A percentile compares a stretch with the other conserved stretches of the same genome.
phyloP scores from a whole-genome alignment of 2,113 vertebrate genomes.

The Agapornis roseicollis region DNA sequence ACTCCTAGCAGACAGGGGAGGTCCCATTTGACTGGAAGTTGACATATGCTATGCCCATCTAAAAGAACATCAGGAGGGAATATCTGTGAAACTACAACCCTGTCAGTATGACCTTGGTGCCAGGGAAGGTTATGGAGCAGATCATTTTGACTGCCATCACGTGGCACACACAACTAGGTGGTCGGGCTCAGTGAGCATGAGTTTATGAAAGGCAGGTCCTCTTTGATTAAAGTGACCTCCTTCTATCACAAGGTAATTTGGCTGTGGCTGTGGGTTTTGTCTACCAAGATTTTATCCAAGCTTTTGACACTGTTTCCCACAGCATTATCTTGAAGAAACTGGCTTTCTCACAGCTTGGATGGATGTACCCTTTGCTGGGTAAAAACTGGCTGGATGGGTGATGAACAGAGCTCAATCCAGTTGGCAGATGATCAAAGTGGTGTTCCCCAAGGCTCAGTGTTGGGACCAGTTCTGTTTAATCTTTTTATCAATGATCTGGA shows the following conservation, averaged over 20 bases:
- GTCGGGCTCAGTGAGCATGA: background rate
- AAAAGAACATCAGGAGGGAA: rapidly evolving
- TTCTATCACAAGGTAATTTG: rapidly evolving
- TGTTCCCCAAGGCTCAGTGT: background rate
- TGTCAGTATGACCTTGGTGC: background rate
- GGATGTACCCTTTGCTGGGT: background rate
- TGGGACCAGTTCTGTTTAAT: background rate
- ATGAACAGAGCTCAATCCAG: background rate
- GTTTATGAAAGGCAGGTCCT: background rate
- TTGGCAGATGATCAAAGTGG: background rate
- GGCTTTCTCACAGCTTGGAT: background rate
- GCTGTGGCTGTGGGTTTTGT: background rate
- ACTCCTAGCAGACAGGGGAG: rapidly evolving
- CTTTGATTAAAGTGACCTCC: background rate
- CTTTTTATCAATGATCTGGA: background rate
- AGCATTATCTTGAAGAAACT: background rate
- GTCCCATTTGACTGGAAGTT: background rate
- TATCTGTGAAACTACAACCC: background rate
- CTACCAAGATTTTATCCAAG: background rate
- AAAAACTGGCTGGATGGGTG: background rate
- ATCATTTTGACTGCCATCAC: background rate
- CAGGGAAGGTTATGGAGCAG: background rate
- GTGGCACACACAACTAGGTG: background rate
- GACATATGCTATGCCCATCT: rapidly evolving
- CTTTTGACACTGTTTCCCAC: background rate